Evolutionary conservation across 2,113 vertebrate genomes (phyloP), one percentile per base, ranked within the genome.

Genomic region (Brachyistius frenatus): DNA sequence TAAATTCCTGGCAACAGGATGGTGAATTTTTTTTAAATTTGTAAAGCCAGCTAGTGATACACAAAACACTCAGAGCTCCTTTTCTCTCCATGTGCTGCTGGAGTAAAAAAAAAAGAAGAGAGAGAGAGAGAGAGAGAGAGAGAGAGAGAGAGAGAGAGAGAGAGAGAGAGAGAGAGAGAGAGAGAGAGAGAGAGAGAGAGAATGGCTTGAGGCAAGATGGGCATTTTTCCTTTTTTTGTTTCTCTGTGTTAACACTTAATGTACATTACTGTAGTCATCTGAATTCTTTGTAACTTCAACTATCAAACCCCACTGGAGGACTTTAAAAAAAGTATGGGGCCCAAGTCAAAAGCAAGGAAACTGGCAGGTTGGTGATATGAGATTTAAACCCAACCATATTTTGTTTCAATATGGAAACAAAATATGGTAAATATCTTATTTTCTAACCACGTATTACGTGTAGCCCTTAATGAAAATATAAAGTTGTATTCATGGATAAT

Each of bases 401-500:
- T 2, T 39, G 15, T 8, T 31, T 30, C 46, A 14, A 44, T 60
- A 46, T 52, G 0, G 8, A 36, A 73, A 57, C 50, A 57, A 39
- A 66, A 66, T 50, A 14, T 5, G 1, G 33, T 49, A 39, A 61
- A 55, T 78, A 7, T 33, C 6, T 47, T 46, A 54, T 49, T 73
- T 57, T 79, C 23, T 23, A 68, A 62, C 3, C 49, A 39, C 23
- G 10, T 11, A 61, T 54, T 61, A 14, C 57, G 0, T 62, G 62
- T 11, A 47, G 2, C 15, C 46, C 10, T 75, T 76, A 72, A 31
- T 68, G 23, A 64, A 52, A 14, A 72, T 41, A 49, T 54, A 50
- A 35, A 44, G 36, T 62, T 71, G 60, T 47, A 57, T 66, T 84
- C 54, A 75, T 35, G 37, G 70, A 71, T 78, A 67, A 68, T 84